Base-by-base conservation (phyloP, 2,113 vertebrate species). In the Aythya baeri region DNA sequence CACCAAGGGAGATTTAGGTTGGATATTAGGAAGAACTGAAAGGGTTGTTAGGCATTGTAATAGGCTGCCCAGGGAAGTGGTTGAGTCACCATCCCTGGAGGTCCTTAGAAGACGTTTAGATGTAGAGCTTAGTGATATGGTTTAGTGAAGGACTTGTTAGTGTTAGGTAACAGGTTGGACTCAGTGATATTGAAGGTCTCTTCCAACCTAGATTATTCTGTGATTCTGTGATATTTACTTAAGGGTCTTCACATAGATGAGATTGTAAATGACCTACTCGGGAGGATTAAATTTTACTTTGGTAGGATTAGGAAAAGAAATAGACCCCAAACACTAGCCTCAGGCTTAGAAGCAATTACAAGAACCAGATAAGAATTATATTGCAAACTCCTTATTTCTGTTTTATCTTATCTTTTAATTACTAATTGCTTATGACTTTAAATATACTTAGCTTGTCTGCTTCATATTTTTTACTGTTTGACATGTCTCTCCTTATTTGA, bases 351-450 rank as follows among this genome's bases (percentile, higher is more conserved):
- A 68, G 38, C 29, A 86, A 84, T 80, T 91, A 57, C 7, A 75
- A 36, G 15, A 96, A 68, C 16, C 20, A 82, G 26, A 68, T 86
- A 89, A 75, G 83, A 80, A 63, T 83, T 88, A 22, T 26, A 68
- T 16, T 21, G 41, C 41, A 58, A 54, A 78, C 21, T 55, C 32
- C 38, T 88, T 74, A 80, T 54, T 74, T 84, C 74, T 94, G 44
- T 79, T 95, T 88, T 78, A 76, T 94, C 3, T 4, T 58, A 83
- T 62, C 44, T 84, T 90, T 34, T 75, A 82, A 93, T 82, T 76
- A 50, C 61, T 91, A 79, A 96, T 93, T 93, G 27, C 34, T 73
- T 72, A 36, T 79, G 61, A 90, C 80, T 92, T 95, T 73, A 87
- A 92, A 87, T 62, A 62, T 58, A 36, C 25, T 90, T 59, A 75